phyloP scores from a whole-genome alignment of 30 jellyfish, hydroid and myxozoan species.

The Chrysaora quinquecirrha region DNA sequence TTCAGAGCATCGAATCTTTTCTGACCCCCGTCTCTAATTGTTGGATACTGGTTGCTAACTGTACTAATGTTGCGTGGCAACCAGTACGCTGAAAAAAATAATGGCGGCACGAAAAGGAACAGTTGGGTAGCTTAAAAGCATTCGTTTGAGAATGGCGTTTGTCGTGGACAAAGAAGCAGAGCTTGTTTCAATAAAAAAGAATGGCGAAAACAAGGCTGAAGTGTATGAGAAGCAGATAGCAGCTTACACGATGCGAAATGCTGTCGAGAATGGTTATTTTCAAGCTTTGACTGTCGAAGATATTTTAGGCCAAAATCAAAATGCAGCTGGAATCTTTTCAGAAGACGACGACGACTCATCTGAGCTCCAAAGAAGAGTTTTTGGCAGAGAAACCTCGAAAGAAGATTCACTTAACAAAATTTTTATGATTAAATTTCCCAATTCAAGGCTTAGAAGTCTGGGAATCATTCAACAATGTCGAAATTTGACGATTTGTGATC shows the following conservation, averaged over 20 bases:
- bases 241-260: slow-evolving; percentile 34
- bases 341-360: not conserved
- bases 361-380: not conserved
- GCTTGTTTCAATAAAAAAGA: not conserved
- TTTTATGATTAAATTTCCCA: not conserved
- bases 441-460: slow-evolving; percentile 35
- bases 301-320: slow-evolving; percentile 15
- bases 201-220: not conserved
- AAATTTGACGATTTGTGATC: slow-evolving; percentile 65
- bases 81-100: not conserved
- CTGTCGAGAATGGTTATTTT: slow-evolving; percentile 39
- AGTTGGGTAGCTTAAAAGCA: not conserved
- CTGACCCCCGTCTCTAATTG: too few species aligned
- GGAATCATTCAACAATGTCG: slow-evolving; percentile 44
- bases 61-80: not conserved
- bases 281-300: slow-evolving; percentile 49
- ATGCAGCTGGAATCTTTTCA: not conserved
- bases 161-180: not conserved
- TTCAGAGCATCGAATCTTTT: too few species aligned
- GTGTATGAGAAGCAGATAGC: slow-evolving; percentile 43
- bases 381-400: not conserved
- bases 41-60: too few species aligned
- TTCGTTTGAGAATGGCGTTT: not conserved
- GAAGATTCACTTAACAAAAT: slow-evolving; percentile 2
- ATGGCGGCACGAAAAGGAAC: slow-evolving; percentile 7